A percentile compares a stretch with the other conserved stretches of the same genome.
Conservation (phyloP, 2,797 vertebrate species). For the Rhodeus uyekii region DNA sequence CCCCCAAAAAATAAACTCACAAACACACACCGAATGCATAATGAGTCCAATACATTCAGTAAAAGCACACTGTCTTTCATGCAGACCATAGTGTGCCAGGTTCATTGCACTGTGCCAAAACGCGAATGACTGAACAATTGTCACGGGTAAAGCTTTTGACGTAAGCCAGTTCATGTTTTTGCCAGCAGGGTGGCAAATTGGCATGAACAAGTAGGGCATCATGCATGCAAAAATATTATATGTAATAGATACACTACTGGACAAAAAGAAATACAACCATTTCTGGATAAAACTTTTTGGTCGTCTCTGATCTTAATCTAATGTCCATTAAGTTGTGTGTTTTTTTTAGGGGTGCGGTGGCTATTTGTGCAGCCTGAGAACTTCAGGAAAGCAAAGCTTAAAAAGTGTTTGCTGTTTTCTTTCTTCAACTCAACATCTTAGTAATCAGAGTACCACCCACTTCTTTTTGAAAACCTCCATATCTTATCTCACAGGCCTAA, state of each 20-base stretch:
- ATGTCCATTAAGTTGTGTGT: not conserved
- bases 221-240: not conserved
- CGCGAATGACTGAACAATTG: constrained; percentile 46
- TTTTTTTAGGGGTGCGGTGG: constrained; percentile 15
- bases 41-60: constrained; percentile 17
- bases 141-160: constrained; percentile 32
- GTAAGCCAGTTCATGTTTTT: constrained; percentile 10
- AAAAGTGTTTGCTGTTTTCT: constrained; percentile 11
- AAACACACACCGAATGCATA: constrained; percentile 42
- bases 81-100: constrained; percentile 34
- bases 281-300: not conserved
- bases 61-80: constrained; percentile 38
- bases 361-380: constrained; percentile 38
- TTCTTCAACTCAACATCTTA: constrained; percentile 15
- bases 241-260: not conserved
- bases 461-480: not conserved
- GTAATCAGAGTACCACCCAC: constrained; percentile 31
- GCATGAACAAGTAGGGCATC: not conserved
- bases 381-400: not conserved
- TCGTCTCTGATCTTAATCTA: not conserved
- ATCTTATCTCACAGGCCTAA: constrained; percentile 39
- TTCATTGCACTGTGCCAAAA: constrained; percentile 29
- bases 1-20: constrained; percentile 26
- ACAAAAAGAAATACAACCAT: not conserved
- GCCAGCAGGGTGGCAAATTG: not conserved